These are phyloP conservation scores for Hemaris fuciformis DNA, from an alignment of 2,888 invertebrate genomes.

Conservation along the genomic window DNA sequence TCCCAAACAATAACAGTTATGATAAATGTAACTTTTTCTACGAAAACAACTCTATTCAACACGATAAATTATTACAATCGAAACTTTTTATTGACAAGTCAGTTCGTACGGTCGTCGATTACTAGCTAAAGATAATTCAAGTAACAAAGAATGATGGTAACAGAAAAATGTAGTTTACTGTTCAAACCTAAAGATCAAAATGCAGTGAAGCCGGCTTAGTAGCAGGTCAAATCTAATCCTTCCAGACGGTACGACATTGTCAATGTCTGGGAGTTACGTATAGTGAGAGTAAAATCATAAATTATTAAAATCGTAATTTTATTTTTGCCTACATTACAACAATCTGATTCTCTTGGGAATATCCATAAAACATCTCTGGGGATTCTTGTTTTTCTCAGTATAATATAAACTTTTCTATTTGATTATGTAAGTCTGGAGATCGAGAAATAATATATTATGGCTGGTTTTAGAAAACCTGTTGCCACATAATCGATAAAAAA, in stretches of 20 bases:
- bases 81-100: constrained; percentile 1
- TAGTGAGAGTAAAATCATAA: not conserved
- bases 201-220: not conserved
- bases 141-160: not conserved
- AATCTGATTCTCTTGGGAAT: too few species aligned
- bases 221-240: not conserved
- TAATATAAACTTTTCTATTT: too few species aligned
- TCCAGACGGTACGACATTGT: not conserved
- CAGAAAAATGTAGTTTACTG: not conserved
- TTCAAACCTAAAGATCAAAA: not conserved
- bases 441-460: too few species aligned
- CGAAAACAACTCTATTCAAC: not conserved
- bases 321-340: too few species aligned
- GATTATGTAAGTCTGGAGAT: too few species aligned
- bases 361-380: too few species aligned
- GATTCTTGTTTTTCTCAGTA: too few species aligned
- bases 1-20: not conserved
- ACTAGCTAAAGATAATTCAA: not conserved
- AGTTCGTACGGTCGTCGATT: not conserved
- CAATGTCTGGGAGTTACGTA: not conserved
- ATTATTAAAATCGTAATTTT: not conserved
- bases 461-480: too few species aligned
- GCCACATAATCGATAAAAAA: too few species aligned
- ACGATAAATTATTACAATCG: not conserved
- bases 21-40: not conserved